phyloP scores from a whole-genome alignment of 1,140 invertebrate species.

The Protaetia brevitarsis region DNA sequence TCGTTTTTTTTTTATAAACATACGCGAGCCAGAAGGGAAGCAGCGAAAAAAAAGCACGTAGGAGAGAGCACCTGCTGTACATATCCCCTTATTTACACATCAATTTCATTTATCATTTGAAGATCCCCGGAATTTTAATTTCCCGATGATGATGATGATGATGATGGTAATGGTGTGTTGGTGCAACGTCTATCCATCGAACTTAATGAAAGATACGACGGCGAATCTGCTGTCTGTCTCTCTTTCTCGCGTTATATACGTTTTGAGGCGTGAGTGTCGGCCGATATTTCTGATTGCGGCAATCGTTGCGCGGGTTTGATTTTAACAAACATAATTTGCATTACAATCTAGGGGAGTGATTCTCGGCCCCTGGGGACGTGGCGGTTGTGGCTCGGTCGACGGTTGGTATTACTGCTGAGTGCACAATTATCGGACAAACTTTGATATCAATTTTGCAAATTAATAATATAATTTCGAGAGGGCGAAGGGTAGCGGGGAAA shows the following conservation, averaged over 20 bases:
- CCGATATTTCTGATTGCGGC: constrained; percentile 22
- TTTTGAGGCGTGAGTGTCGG: neutral
- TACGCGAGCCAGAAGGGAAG: too few relatives aligned
- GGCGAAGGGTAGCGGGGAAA: too few relatives aligned
- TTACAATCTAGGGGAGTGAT: constrained; percentile 28
- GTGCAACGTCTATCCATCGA: constrained; percentile 11
- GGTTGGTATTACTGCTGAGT: constrained; percentile 30
- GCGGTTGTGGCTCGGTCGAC: constrained; percentile 4
- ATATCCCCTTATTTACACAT: constrained; percentile 5
- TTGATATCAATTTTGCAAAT: constrained; percentile 30
- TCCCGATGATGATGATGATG: neutral
- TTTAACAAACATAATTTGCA: constrained; percentile 30
- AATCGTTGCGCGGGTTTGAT: constrained; percentile 17
- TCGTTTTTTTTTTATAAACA: too few relatives aligned
- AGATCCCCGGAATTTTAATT: constrained; percentile 10
- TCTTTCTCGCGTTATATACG: neutral
- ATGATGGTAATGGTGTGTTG: too few relatives aligned
- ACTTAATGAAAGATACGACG: constrained; percentile 6
- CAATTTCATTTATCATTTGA: constrained; percentile 12
- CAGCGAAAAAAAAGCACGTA: too few relatives aligned
- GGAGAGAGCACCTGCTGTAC: too few relatives aligned
- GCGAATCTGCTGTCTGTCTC: neutral
- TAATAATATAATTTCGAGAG: constrained; percentile 22
- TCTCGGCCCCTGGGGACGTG: constrained; percentile 1
- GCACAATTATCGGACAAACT: constrained; percentile 33